Evolutionary conservation across 37 sponge, comb jelly and placozoan genomes (phyloP).

Genomic region (Beroe forskalii): DNA sequence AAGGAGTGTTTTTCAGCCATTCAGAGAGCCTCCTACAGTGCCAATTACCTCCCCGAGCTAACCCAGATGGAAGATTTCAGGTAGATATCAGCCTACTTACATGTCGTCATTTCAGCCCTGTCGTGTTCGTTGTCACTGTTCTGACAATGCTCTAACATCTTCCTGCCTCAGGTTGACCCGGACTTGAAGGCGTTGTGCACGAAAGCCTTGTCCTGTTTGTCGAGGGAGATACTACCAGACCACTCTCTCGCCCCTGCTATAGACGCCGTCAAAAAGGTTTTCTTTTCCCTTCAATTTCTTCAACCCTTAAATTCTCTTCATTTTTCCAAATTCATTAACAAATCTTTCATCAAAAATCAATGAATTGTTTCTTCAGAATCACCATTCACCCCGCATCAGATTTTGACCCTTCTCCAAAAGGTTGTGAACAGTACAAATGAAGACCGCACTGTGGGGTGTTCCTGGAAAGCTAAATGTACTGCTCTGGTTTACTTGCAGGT

Average conservation of each 20-base stretch:
- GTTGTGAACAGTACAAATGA: neutral
- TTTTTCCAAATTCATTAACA: neutral
- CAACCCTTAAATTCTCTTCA: neutral
- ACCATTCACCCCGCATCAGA: neutral
- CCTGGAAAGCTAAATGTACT: slow-evolving; percentile 59
- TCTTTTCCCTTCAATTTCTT: neutral
- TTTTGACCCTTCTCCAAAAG: neutral
- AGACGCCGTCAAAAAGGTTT: slow-evolving; percentile 23
- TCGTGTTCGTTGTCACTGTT: too few relatives aligned
- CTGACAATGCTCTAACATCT: too few relatives aligned
- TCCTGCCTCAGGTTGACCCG: slow-evolving; percentile 8
- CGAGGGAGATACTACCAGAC: neutral
- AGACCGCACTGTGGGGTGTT: slow-evolving; percentile 4
- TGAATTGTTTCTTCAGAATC: neutral
- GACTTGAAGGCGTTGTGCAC: slow-evolving; percentile 43
- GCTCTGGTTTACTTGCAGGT: slow-evolving; percentile 54
- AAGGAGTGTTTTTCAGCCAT: too few relatives aligned
- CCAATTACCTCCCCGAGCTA: too few relatives aligned
- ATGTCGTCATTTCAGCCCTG: too few relatives aligned
- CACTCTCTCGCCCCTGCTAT: slow-evolving; percentile 1
- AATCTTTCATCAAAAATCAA: neutral
- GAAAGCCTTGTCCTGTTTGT: neutral
- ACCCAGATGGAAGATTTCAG: too few relatives aligned
- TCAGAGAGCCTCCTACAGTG: too few relatives aligned
- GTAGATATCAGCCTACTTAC: too few relatives aligned